Evolutionary conservation across 2,113 vertebrate species (phyloP).

Genomic region (Alexandromys fortis): DNA sequence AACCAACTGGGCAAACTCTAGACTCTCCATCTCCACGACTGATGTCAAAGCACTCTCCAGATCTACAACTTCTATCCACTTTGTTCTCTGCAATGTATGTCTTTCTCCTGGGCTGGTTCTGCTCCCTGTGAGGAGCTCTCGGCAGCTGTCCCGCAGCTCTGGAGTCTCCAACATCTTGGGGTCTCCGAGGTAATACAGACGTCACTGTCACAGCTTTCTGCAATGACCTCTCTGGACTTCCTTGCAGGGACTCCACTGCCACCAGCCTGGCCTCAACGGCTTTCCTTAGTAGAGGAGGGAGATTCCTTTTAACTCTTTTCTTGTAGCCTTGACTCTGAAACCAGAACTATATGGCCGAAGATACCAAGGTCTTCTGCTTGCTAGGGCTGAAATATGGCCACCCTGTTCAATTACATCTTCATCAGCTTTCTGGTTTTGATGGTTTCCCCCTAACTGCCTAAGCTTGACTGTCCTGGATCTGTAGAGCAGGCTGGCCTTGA

Average conservation of each 20-base stretch:
- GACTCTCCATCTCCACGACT: neutral
- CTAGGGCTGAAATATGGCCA: neutral
- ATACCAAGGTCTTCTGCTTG: neutral
- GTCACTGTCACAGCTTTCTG: neutral
- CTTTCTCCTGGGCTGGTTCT: neutral
- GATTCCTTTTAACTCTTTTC: neutral
- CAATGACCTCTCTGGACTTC: neutral
- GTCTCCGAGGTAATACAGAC: neutral
- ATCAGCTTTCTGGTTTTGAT: neutral
- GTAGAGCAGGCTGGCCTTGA: neutral
- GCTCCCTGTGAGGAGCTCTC: neutral
- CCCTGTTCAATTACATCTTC: neutral
- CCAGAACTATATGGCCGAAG: neutral
- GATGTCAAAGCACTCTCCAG: neutral
- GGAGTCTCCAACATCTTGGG: neutral
- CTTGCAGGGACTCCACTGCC: neutral
- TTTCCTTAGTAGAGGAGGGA: neutral
- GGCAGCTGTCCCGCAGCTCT: neutral
- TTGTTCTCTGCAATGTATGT: neutral
- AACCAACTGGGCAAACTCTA: neutral
- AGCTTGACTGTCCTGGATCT: neutral
- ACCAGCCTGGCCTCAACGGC: neutral
- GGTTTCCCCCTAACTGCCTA: neutral
- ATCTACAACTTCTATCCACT: neutral
- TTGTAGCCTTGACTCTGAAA: neutral